Evolutionary conservation across 1,140 invertebrate genomes (phyloP).

Genomic region (Magallana angulata): DNA sequence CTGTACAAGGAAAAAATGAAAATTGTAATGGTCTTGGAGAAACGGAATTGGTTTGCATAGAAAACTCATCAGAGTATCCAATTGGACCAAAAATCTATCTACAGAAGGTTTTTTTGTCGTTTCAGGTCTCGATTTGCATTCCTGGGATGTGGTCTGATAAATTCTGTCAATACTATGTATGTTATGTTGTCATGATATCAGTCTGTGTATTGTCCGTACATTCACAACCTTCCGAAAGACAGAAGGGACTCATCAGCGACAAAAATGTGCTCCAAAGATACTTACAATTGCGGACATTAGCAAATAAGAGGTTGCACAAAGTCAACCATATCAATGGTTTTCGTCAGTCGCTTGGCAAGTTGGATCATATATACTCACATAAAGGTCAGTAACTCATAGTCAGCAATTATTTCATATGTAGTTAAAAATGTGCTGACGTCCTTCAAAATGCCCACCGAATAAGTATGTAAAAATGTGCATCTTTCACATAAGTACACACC

Average conservation of each 20-base stretch:
- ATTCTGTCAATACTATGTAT: conserved; percentile 1
- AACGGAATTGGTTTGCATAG: too few species aligned
- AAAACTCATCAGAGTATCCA: too few species aligned
- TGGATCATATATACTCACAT: conserved; percentile 28
- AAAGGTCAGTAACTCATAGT: not conserved
- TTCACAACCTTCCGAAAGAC: not conserved
- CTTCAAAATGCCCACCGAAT: too few species aligned
- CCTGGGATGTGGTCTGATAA: conserved; percentile 30
- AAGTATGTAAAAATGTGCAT: too few species aligned
- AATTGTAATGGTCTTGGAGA: too few species aligned
- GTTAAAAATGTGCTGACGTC: too few species aligned
- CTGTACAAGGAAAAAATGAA: too few species aligned
- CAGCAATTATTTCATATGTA: too few species aligned
- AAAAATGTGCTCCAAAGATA: conserved; percentile 25
- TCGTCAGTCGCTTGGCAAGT: not conserved
- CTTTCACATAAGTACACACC: too few species aligned
- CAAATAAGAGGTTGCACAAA: conserved; percentile 11
- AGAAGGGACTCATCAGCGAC: conserved; percentile 11
- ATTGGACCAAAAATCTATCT: too few species aligned
- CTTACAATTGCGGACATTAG: not conserved
- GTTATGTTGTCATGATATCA: conserved; percentile 20
- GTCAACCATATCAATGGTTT: not conserved
- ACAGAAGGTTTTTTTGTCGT: not conserved
- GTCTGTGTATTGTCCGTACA: not conserved
- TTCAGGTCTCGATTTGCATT: conserved; percentile 16